A percentile compares a stretch with the other conserved stretches of the same genome.
These are phyloP conservation scores for Grus americana DNA, from an alignment of 2,113 vertebrate genomes.

Conservation along the genomic window DNA sequence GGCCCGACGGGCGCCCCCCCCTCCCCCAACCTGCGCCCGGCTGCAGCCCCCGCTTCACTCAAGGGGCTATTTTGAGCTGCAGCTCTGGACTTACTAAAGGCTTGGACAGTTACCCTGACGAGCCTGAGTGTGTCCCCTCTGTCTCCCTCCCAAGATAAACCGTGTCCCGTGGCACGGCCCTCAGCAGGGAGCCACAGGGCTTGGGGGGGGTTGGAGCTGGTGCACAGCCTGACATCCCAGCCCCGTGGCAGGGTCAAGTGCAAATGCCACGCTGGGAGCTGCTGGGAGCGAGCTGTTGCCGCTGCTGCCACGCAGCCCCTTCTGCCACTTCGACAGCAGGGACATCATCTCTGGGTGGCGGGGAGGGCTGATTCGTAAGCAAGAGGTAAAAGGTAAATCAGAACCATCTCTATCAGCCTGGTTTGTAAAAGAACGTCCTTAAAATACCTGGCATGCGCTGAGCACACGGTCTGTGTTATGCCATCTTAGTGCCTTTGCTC, in stretches of 20 bases:
- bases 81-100: neutral
- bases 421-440: neutral
- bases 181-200: neutral
- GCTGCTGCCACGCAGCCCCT: neutral
- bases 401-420: neutral
- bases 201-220: neutral
- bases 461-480: neutral
- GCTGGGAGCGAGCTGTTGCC: neutral
- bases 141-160: neutral
- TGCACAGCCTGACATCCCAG: neutral
- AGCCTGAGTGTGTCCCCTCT: neutral
- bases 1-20: neutral
- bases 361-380: neutral
- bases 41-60: neutral
- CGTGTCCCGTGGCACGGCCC: neutral
- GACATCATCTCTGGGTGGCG: neutral
- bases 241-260: neutral
- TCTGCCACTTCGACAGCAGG: neutral
- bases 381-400: neutral
- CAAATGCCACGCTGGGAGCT: neutral
- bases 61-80: neutral
- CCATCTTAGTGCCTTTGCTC: fast-evolving
- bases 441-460: neutral
- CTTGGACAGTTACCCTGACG: neutral
- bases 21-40: too few species aligned